Percentiles rank a stretch among this genome's conserved stretches.
phyloP scores from a whole-genome alignment of 35 echinoderm and acorn worm genomes.

The Lytechinus pictus region DNA sequence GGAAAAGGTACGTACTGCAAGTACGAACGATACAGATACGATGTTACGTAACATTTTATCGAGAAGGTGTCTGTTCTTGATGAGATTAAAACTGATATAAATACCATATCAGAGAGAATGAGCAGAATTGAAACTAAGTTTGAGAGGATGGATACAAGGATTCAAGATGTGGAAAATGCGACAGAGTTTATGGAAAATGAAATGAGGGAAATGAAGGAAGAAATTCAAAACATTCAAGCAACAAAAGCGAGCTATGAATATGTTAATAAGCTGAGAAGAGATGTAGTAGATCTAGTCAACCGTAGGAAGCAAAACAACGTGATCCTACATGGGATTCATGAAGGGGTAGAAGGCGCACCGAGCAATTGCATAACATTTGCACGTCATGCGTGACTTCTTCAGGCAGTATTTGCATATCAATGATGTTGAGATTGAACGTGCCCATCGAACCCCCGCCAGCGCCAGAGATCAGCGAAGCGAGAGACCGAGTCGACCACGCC shows the following conservation, averaged over 20 bases:
- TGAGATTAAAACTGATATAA: neutral
- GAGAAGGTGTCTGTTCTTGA: neutral
- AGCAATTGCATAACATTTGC: too few species aligned
- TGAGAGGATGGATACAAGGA: neutral
- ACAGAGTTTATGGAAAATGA: neutral
- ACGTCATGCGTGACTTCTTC: too few species aligned
- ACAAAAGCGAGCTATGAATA: conserved; percentile 6
- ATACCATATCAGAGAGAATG: neutral
- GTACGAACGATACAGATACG: neutral
- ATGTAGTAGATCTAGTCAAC: conserved; percentile 34
- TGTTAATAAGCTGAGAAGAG: conserved; percentile 5
- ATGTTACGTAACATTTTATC: neutral
- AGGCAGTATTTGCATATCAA: too few species aligned
- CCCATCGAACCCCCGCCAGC: too few species aligned
- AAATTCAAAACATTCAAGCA: neutral
- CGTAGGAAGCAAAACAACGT: conserved; percentile 22
- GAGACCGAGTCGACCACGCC: neutral
- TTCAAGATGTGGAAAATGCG: neutral
- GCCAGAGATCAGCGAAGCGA: neutral
- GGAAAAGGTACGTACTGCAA: neutral
- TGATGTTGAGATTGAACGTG: too few species aligned
- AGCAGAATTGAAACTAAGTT: neutral
- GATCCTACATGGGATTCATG: conserved; percentile 24
- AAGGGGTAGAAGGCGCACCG: too few species aligned
- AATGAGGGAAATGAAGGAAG: too few species aligned